These are phyloP conservation scores for Kradibia gibbosae DNA, from an alignment of 1,140 invertebrate species.

Conservation along the genomic window DNA sequence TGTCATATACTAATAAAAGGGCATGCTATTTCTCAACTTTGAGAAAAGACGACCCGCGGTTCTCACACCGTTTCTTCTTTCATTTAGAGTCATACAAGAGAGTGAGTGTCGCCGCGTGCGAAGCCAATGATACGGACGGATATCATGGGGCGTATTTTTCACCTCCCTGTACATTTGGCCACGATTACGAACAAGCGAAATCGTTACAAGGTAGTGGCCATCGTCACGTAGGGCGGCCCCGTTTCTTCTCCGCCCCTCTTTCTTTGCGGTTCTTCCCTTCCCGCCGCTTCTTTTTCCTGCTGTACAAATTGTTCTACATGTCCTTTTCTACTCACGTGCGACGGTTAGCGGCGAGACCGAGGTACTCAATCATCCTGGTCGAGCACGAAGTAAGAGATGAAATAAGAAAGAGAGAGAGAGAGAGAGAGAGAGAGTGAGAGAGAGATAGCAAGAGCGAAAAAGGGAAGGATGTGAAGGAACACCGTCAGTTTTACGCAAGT, in stretches of 20 bases:
- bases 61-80: background rate
- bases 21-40: slow-evolving; percentile 1
- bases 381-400: background rate
- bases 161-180: slow-evolving; percentile 34
- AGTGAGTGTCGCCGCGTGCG: background rate
- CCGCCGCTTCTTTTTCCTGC: background rate
- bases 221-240: slow-evolving; percentile 19
- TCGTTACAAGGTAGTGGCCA: slow-evolving; percentile 38
- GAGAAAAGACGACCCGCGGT: background rate
- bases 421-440: no score
- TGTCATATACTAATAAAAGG: slow-evolving; percentile 31
- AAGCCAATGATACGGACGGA: background rate
- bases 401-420: background rate
- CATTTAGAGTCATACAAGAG: background rate
- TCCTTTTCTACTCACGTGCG: slow-evolving; percentile 49
- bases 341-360: slow-evolving; percentile 36
- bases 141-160: slow-evolving; percentile 20
- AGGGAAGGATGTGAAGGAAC: background rate
- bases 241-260: background rate
- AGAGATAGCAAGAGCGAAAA: background rate
- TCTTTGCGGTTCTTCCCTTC: background rate
- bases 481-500: slow-evolving; percentile 3
- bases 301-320: slow-evolving; percentile 48
- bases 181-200: slow-evolving; percentile 39
- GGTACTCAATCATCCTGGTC: slow-evolving; percentile 40